phyloP scores from a whole-genome alignment of 2,797 vertebrate genomes.

The Syngnathus rostellatus region DNA sequence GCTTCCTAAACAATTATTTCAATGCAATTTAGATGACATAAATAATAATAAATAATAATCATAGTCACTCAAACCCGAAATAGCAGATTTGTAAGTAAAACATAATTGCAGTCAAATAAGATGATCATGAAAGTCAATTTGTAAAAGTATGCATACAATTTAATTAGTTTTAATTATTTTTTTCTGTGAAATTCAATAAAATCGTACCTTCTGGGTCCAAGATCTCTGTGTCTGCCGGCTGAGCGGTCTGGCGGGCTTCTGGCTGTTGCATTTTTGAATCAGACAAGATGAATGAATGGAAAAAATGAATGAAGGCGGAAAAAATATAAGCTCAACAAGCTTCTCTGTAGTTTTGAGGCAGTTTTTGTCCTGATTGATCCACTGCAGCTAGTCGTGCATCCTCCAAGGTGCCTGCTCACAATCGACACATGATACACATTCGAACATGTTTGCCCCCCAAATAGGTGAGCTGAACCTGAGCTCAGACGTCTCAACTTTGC shows the following conservation, averaged over 20 bases:
- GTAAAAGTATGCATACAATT: no score
- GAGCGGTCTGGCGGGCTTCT: constrained; percentile 38
- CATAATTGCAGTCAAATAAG: no score
- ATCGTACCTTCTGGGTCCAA: constrained; percentile 49
- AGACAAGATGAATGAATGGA: constrained; percentile 7
- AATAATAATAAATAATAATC: no score
- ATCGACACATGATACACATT: constrained; percentile 6
- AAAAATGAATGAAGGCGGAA: background rate
- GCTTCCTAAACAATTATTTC: no score
- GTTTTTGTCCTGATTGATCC: constrained; percentile 19
- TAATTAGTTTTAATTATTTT: background rate
- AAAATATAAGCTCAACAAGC: background rate
- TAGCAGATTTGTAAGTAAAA: no score
- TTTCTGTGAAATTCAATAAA: background rate
- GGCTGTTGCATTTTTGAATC: constrained; percentile 57
- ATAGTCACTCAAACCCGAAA: no score
- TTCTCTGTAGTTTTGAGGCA: background rate
- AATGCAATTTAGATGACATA: no score
- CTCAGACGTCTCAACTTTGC: constrained; percentile 31
- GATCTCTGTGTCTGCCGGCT: constrained; percentile 27
- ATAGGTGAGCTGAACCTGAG: constrained; percentile 13
- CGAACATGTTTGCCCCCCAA: constrained; percentile 6
- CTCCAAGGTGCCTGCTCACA: constrained; percentile 14
- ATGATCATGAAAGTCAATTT: no score
- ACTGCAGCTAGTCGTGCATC: constrained; percentile 8